Percentiles rank a stretch among this genome's conserved stretches.
Conservation (phyloP, 2,888 invertebrate species). For the Melanargia galathea region DNA sequence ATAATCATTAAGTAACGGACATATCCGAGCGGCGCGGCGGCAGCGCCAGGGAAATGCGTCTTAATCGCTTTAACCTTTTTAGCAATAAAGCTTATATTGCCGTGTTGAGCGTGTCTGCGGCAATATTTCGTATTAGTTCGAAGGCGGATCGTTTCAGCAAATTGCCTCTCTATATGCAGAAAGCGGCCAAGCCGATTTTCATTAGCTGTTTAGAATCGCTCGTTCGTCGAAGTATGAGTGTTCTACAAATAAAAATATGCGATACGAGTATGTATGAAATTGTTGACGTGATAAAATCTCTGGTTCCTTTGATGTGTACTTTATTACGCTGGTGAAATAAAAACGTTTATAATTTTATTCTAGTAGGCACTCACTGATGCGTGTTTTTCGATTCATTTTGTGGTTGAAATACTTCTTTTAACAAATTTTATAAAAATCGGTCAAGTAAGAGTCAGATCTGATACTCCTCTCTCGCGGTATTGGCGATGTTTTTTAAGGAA, state of each 20-base stretch:
- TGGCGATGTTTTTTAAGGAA: too few species aligned
- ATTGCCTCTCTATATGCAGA: conserved; percentile 76
- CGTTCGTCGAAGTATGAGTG: conserved; percentile 55
- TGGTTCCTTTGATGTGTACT: conserved; percentile 9
- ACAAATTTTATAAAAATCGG: background rate
- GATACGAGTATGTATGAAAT: conserved; percentile 24
- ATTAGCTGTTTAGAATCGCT: conserved; percentile 63
- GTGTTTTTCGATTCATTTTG: conserved; percentile 8
- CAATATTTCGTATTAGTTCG: conserved; percentile 68
- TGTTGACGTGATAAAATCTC: conserved; percentile 12
- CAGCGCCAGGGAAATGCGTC: conserved; percentile 37
- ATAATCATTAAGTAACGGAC: conserved; percentile 60
- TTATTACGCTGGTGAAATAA: background rate
- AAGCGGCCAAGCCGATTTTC: conserved; percentile 71
- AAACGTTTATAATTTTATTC: background rate
- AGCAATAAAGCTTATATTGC: conserved; percentile 50
- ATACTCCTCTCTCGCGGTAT: too few species aligned
- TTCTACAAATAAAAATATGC: conserved; percentile 40
- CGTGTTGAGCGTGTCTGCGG: conserved; percentile 44
- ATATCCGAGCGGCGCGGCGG: conserved; percentile 36
- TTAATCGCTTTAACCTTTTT: conserved; percentile 39
- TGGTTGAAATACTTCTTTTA: background rate
- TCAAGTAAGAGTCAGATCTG: too few species aligned
- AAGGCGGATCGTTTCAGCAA: conserved; percentile 68
- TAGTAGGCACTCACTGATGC: background rate